Conservation (phyloP, 2,113 vertebrate species). For the Uria lomvia region DNA sequence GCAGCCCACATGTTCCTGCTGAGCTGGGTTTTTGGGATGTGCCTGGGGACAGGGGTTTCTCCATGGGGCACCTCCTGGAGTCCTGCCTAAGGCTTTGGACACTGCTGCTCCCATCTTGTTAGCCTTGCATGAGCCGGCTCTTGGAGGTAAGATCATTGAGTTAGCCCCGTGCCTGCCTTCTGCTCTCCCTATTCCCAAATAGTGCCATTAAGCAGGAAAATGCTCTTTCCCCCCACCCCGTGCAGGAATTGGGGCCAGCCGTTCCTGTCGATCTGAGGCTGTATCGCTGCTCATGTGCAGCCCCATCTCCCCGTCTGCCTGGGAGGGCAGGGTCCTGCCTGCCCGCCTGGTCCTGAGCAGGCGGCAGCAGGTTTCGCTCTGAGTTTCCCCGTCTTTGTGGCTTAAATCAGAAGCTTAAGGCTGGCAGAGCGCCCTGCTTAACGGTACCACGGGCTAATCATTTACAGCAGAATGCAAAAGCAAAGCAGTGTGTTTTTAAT, state of each 20-base stretch:
- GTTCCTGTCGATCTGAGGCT: background rate
- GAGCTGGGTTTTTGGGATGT: background rate
- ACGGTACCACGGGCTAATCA: background rate
- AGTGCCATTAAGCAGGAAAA: background rate
- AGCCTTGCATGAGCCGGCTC: background rate
- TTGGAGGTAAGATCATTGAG: background rate
- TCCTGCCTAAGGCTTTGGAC: background rate
- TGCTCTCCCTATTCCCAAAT: background rate
- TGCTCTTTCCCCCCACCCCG: background rate
- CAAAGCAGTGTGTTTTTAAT: constrained; percentile 25
- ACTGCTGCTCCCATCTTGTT: fast-evolving
- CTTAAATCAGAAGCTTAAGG: background rate
- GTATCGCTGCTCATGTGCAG: fast-evolving
- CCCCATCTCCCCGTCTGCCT: background rate
- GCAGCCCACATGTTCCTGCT: background rate
- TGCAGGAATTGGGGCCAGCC: background rate
- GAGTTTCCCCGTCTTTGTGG: background rate
- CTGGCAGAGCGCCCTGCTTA: background rate
- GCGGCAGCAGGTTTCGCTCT: background rate
- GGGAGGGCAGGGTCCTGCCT: background rate
- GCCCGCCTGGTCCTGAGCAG: background rate
- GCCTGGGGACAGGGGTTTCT: background rate
- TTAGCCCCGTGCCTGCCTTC: background rate
- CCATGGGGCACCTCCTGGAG: background rate
- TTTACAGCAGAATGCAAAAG: constrained; percentile 18